phyloP scores from a whole-genome alignment of 2,888 invertebrate species.

The Malacosoma neustria region DNA sequence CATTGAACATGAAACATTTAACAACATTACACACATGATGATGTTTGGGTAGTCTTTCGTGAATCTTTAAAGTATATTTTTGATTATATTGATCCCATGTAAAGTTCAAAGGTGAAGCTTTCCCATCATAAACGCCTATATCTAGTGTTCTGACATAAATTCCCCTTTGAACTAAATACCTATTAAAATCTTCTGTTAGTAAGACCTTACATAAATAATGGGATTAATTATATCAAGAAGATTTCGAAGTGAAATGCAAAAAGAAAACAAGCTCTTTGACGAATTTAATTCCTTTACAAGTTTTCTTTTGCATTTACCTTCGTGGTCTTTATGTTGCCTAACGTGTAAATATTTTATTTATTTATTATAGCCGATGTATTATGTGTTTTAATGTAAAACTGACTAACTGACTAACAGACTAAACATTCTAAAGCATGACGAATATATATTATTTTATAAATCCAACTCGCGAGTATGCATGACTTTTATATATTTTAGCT shows the following conservation, averaged over 20 bases:
- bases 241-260: constrained; percentile 48
- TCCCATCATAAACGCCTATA: too few relatives aligned
- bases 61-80: constrained; percentile 30
- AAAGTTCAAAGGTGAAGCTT: background rate
- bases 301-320: constrained; percentile 59
- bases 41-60: constrained; percentile 44
- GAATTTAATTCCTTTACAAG: constrained; percentile 32
- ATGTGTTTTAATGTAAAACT: constrained; percentile 28
- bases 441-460: constrained; percentile 40
- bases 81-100: constrained; percentile 34
- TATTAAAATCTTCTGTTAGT: too few relatives aligned
- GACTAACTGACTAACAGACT: constrained; percentile 69
- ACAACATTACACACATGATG: constrained; percentile 34
- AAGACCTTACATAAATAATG: constrained; percentile 5
- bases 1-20: constrained; percentile 21
- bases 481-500: constrained; percentile 36
- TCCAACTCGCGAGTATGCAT: constrained; percentile 69
- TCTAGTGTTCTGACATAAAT: too few relatives aligned
- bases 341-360: constrained; percentile 20
- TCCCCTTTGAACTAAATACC: background rate
- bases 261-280: constrained; percentile 41
- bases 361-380: constrained; percentile 24
- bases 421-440: constrained; percentile 70
- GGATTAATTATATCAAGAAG: constrained; percentile 12
- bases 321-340: constrained; percentile 40